A percentile compares a stretch with the other conserved stretches of the same genome.
These are phyloP conservation scores for Papilio machaon DNA, from an alignment of 1,140 invertebrate genomes.

Conservation along the genomic window DNA sequence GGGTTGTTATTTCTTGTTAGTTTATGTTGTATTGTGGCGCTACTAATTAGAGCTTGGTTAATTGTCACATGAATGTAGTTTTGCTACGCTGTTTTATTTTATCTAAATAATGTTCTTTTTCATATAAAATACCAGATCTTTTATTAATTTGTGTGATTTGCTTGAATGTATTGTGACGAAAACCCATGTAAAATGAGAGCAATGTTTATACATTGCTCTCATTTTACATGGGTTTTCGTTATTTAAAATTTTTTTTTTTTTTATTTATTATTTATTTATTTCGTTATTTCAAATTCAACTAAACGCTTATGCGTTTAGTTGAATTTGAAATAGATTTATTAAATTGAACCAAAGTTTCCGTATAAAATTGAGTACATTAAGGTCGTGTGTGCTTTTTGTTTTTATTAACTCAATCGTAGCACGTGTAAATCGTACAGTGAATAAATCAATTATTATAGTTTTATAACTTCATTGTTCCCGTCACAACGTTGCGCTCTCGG, in stretches of 20 bases:
- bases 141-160: not conserved
- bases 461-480: slow-evolving; percentile 50
- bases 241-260: no score
- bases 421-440: slow-evolving; percentile 41
- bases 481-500: slow-evolving; percentile 9
- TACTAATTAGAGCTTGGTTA: not conserved
- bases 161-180: not conserved
- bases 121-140: no score
- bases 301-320: no score
- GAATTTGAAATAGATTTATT: not conserved
- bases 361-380: not conserved
- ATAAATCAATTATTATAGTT: slow-evolving; percentile 47
- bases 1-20: not conserved
- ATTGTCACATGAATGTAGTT: not conserved
- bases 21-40: not conserved
- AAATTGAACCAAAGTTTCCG: not conserved
- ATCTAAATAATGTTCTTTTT: no score
- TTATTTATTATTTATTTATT: no score
- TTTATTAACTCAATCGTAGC: slow-evolving; percentile 38
- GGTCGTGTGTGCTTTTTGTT: slow-evolving; percentile 16
- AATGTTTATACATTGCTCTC: not conserved
- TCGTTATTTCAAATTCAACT: no score
- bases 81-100: not conserved
- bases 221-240: not conserved
- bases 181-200: not conserved